Percentiles rank a stretch among this genome's conserved stretches.
Evolutionary conservation across 2,888 invertebrate genomes (phyloP).

Genomic region (Pterobdella sp.): DNA sequence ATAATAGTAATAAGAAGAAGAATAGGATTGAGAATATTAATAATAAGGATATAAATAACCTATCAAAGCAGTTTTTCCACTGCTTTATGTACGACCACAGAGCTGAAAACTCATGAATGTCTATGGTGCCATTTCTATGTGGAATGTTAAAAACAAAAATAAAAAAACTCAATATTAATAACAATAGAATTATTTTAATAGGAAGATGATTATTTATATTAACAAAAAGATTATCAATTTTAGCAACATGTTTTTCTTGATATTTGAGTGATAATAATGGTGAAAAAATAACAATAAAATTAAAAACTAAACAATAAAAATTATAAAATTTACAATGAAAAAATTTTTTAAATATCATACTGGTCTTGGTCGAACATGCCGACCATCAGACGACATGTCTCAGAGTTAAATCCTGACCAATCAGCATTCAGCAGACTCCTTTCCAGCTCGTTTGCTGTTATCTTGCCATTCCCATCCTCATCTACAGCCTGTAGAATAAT

Average conservation of each 20-base stretch:
- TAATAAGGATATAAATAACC: conserved; percentile 38
- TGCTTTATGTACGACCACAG: conserved; percentile 52
- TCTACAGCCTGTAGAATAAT: conserved; percentile 35
- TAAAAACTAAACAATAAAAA: no score
- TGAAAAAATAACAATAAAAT: no score
- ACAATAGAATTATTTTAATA: no score
- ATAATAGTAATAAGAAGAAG: background rate
- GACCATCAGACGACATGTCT: conserved; percentile 51
- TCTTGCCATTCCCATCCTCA: conserved; percentile 36
- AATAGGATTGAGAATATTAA: background rate
- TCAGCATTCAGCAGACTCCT: conserved; percentile 49
- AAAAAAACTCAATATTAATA: no score
- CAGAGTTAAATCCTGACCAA: conserved; percentile 50
- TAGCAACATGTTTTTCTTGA: no score
- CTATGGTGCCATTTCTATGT: conserved; percentile 49
- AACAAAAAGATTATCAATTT: no score
- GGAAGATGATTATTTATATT: no score
- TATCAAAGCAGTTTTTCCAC: conserved; percentile 51
- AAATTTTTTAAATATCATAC: conserved; percentile 37
- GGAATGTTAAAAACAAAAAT: background rate
- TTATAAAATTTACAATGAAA: background rate
- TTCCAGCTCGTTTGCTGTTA: conserved; percentile 35
- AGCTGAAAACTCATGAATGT: conserved; percentile 49
- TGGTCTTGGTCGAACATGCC: conserved; percentile 51
- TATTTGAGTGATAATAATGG: no score